Evolutionary conservation across 2,888 invertebrate species (phyloP), one percentile per base, ranked within the genome.

Genomic region (Trissolcus brochymenae): DNA sequence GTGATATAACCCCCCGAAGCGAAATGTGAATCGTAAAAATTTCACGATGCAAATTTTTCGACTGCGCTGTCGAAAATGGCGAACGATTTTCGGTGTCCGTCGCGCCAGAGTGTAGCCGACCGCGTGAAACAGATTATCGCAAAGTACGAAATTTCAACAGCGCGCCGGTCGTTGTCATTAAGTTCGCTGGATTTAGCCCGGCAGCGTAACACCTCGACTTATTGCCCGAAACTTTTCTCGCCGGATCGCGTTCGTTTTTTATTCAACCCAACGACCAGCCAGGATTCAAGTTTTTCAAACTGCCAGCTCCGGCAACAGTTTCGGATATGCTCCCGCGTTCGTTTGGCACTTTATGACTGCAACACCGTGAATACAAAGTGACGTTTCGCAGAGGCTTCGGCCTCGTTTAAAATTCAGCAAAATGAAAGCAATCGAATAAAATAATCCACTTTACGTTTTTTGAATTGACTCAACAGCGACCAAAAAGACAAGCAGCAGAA

Each of bases 121-220:
- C 83, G 85, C 68, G 86, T 87, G 81, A 83, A 84, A 64, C 81
- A 81, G 65, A 85, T 87, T 72, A 85, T 87, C 81, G 81, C 80
- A 7, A 82, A 79, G 78, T 87, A 86, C 82, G 82, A 84, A 61
- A 50, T 66, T 61, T 67, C 68, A n/a, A 11, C 61, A 50, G 21
- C 59, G 6, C 61, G 53, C 6, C 61, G 67, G 1, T 55, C 66
- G 51, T 25, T 74, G 57, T 67, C 73, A 53, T 67, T 67, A 57
- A 74, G 19, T 50, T 67, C 61, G 6, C 29, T 67, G 43, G 51
- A 67, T 46, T 43, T 57, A 9, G 46, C 40, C 49, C 56, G 62
- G 17, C 51, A 72, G 6, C 46, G 46, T 16, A 50, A 21, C 40
- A 13, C 40, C 19, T 62, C 67, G 49, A 67, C 74, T 59, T 67